These are phyloP conservation scores for Pedionomus torquatus DNA, from an alignment of 2,113 vertebrate genomes.

Conservation along the genomic window DNA sequence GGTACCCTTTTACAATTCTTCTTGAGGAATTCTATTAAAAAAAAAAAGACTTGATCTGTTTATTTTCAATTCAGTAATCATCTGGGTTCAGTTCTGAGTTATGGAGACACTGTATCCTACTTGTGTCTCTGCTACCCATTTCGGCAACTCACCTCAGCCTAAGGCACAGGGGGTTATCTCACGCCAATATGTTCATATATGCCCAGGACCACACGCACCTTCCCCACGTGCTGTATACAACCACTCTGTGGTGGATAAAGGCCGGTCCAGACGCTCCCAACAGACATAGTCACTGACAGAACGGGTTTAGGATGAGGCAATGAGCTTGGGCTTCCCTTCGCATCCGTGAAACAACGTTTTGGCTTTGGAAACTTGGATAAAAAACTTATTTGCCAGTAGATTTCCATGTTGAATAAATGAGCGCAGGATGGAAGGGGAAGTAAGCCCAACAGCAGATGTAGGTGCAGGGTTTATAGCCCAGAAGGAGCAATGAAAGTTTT, in stretches of 20 bases:
- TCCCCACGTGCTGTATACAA: background rate
- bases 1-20: background rate
- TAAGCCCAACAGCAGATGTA: background rate
- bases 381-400: background rate
- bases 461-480: background rate
- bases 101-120: background rate
- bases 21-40: background rate
- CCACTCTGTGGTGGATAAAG: background rate
- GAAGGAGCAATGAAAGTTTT: background rate
- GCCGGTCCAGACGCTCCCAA: fast-evolving
- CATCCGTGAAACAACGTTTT: background rate
- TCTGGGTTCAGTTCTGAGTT: background rate
- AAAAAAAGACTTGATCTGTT: background rate
- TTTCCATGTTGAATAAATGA: background rate
- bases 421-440: background rate
- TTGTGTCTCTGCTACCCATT: background rate
- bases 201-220: fast-evolving
- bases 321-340: background rate
- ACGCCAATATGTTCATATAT: background rate
- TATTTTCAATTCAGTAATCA: background rate
- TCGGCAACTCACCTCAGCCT: background rate
- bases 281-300: background rate
- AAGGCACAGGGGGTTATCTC: background rate
- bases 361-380: background rate
- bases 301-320: background rate